Conservation (phyloP, 2,888 invertebrate genomes). For the Synergus laeviventris region DNA sequence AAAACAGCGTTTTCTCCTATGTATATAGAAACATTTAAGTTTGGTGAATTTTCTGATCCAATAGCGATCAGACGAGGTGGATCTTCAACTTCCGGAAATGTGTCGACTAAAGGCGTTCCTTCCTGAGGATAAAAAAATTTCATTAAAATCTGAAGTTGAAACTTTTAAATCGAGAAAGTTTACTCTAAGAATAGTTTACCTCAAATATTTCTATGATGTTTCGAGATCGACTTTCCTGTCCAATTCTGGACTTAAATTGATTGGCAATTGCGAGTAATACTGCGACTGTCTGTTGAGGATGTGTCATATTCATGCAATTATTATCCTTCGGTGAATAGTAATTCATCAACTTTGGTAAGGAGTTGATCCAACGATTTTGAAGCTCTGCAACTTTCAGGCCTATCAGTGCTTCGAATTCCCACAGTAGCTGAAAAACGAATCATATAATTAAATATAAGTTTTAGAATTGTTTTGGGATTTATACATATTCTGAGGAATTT, state of each 20-base stretch:
- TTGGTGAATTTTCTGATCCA: neutral
- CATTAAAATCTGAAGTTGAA: neutral
- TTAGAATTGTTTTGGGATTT: too few species aligned
- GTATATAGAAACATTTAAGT: neutral
- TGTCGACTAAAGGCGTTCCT: neutral
- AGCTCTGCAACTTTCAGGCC: slow-evolving; percentile 13
- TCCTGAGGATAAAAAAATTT: neutral
- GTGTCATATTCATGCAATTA: slow-evolving; percentile 14
- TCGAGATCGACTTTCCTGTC: slow-evolving; percentile 4
- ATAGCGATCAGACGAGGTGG: slow-evolving; percentile 21
- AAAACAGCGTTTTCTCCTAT: slow-evolving; percentile 6
- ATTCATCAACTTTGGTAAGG: neutral
- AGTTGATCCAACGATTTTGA: slow-evolving; percentile 3
- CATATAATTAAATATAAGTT: too few species aligned
- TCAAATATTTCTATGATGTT: slow-evolving; percentile 23
- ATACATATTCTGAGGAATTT: too few species aligned
- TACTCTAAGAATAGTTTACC: neutral
- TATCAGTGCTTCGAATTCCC: slow-evolving; percentile 19
- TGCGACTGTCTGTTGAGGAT: neutral
- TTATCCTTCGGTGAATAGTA: neutral
- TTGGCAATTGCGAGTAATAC: neutral
- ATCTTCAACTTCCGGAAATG: neutral
- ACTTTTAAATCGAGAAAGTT: neutral
- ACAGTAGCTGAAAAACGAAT: neutral
- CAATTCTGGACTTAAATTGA: slow-evolving; percentile 18